Percentiles rank a stretch among this genome's conserved stretches.
Evolutionary conservation across 2,113 vertebrate genomes (phyloP).

Genomic region (Glaucidium brasilianum): DNA sequence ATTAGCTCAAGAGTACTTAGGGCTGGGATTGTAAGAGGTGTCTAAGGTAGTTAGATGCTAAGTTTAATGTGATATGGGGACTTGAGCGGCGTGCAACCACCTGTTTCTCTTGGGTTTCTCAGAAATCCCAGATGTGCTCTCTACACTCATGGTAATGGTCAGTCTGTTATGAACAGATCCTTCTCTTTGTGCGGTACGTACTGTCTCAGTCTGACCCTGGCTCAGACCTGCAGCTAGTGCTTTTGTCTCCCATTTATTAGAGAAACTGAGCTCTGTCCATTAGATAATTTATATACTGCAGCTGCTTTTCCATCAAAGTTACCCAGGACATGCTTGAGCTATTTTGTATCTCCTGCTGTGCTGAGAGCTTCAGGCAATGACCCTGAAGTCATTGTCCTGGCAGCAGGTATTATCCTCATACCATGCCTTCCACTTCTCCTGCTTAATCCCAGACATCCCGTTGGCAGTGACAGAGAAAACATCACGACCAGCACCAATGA

Average conservation of each 20-base stretch:
- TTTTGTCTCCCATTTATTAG: background rate
- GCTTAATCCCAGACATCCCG: background rate
- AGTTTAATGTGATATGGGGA: background rate
- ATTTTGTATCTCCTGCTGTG: background rate
- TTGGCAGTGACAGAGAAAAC: background rate
- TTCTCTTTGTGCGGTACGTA: background rate
- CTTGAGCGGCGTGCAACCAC: background rate
- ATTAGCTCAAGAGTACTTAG: background rate
- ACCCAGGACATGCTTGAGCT: background rate
- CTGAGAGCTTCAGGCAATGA: background rate
- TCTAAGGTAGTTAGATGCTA: background rate
- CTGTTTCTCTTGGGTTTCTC: background rate
- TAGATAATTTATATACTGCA: background rate
- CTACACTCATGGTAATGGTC: background rate
- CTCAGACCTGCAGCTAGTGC: background rate
- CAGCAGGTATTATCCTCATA: background rate
- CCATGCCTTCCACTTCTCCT: background rate
- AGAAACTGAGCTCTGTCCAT: background rate
- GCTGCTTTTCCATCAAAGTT: background rate
- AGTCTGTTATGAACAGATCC: background rate
- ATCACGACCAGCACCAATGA: background rate
- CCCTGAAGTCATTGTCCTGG: background rate
- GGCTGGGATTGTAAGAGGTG: background rate
- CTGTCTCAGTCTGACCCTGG: background rate
- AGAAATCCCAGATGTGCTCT: background rate